Evolutionary conservation across 2,797 vertebrate species (phyloP).

Genomic region (Distichodus sexfasciatus): DNA sequence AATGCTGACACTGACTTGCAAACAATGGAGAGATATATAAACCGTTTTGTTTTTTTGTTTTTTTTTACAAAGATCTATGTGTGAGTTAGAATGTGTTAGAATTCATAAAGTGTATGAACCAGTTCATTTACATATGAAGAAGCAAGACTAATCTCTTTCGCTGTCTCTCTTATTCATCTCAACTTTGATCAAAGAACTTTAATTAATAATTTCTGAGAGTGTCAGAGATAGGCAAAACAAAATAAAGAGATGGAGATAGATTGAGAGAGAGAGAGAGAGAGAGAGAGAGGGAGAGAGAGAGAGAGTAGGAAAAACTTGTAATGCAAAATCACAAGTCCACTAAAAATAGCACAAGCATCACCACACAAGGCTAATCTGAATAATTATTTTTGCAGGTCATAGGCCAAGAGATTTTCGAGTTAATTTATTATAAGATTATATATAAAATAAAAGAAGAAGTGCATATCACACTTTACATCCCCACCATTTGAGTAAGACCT

Average conservation of each 20-base stretch:
- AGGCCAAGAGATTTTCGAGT: too few relatives aligned
- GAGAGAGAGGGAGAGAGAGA: background rate
- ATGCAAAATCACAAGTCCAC: too few relatives aligned
- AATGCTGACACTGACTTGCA: too few relatives aligned
- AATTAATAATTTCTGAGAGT: conserved; percentile 5
- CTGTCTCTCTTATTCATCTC: background rate
- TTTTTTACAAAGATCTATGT: background rate
- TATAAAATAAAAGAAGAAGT: conserved; percentile 9
- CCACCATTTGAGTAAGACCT: background rate
- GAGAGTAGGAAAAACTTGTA: too few relatives aligned
- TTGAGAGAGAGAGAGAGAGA: background rate
- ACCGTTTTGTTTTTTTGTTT: too few relatives aligned
- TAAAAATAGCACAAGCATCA: too few relatives aligned
- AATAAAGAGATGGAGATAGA: background rate
- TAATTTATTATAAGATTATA: too few relatives aligned
- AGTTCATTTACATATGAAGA: conserved; percentile 3
- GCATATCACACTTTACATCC: background rate
- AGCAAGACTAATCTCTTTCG: conserved; percentile 1
- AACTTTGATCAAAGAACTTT: conserved; percentile 14
- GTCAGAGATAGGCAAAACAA: too few relatives aligned
- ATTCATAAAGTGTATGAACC: background rate
- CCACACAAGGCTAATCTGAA: too few relatives aligned
- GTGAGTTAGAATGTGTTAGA: background rate
- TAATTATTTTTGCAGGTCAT: too few relatives aligned
- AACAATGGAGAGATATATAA: background rate